Evolutionary conservation across 2,888 invertebrate species (phyloP).

Genomic region (Buathra laborator): DNA sequence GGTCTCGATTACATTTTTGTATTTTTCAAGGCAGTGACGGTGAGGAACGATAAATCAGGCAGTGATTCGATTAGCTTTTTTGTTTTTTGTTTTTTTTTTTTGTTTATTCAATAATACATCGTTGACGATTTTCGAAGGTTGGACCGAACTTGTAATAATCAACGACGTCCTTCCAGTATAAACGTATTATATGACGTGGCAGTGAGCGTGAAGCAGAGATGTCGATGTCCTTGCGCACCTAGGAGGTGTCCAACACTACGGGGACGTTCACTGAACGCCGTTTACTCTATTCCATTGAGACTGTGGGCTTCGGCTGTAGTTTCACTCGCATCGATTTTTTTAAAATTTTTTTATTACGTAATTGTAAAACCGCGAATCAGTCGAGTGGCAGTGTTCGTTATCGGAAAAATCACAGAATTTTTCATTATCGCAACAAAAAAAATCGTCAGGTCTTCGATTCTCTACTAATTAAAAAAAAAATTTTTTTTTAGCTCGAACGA

Average conservation of each 20-base stretch:
- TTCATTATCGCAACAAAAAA: neutral
- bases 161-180: slow-evolving; percentile 51
- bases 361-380: neutral
- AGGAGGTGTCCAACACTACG: slow-evolving; percentile 54
- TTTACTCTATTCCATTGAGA: slow-evolving; percentile 63
- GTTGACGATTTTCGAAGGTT: slow-evolving; percentile 48
- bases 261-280: slow-evolving; percentile 67
- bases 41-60: slow-evolving; percentile 22
- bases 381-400: slow-evolving; percentile 51
- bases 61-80: slow-evolving; percentile 23
- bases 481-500: slow-evolving; percentile 1
- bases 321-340: slow-evolving; percentile 39
- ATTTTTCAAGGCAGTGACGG: neutral
- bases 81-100: neutral
- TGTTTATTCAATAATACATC: slow-evolving; percentile 26
- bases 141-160: slow-evolving; percentile 55
- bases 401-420: slow-evolving; percentile 15
- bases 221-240: slow-evolving; percentile 67
- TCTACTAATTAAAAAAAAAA: slow-evolving; percentile 4
- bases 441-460: slow-evolving; percentile 22
- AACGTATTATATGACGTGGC: slow-evolving; percentile 60
- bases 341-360: slow-evolving; percentile 1
- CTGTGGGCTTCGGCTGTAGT: slow-evolving; percentile 44
- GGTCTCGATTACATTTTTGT: neutral
- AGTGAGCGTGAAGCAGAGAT: slow-evolving; percentile 60